A percentile compares a stretch with the other conserved stretches of the same genome.
Conservation (phyloP, 2,888 invertebrate species). For the Gisinianus flammeolus region DNA sequence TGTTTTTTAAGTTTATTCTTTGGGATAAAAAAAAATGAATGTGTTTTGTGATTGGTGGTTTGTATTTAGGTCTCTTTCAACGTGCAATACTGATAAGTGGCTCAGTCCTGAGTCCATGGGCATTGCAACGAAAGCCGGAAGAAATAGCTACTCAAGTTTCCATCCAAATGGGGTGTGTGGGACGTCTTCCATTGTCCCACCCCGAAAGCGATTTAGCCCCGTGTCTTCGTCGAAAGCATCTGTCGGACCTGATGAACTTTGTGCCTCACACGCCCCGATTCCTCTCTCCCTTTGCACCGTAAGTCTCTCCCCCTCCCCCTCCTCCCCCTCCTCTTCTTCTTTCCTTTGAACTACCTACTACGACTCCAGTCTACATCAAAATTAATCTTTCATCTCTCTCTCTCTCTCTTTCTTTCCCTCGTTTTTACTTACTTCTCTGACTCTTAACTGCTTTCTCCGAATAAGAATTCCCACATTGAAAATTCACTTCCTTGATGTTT, state of each 20-base stretch:
- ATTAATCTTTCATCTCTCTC: background rate
- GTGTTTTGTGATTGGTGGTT: background rate
- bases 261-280: conserved; percentile 58
- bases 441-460: too few species aligned
- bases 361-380: background rate
- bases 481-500: too few species aligned
- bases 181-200: conserved; percentile 66
- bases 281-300: conserved; percentile 56
- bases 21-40: background rate
- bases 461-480: too few species aligned
- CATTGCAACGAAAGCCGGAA: conserved; percentile 72
- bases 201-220: conserved; percentile 65
- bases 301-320: background rate
- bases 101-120: conserved; percentile 88
- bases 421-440: too few species aligned
- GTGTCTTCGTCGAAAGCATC: conserved; percentile 67
- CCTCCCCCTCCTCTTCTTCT: background rate
- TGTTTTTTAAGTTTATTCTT: too few species aligned
- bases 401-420: background rate
- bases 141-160: conserved; percentile 60
- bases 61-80: conserved; percentile 78
- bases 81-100: conserved; percentile 85
- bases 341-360: background rate
- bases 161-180: conserved; percentile 53
- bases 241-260: conserved; percentile 68